Evolutionary conservation across 1,140 invertebrate species (phyloP), one percentile per base, ranked within the genome.

Genomic region (Watersipora subatra): DNA sequence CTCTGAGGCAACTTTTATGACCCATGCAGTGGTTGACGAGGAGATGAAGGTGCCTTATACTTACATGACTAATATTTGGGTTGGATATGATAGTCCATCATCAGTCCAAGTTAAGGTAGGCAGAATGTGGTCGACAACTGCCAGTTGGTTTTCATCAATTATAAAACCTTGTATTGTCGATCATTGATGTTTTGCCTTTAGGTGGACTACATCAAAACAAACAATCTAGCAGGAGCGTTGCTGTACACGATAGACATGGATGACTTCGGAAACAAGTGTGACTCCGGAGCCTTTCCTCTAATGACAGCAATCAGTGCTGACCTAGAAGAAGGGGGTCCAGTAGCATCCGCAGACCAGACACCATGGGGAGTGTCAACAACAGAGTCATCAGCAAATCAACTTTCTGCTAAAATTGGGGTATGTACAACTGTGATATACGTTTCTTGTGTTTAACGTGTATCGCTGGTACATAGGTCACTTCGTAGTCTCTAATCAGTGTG

Each of bases 51-150:
- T 85, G 2, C 91, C 91, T 0, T 93, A 89, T 76, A 86, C 90
- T 1, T 87, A 88, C 74, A 81, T 84, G 2, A 85, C 85, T 12
- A 84, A 91, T 70, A 89, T 93, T 70, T 96, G 93, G 91, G 90
- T 93, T 0, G 89, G 91, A 57, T 97, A 87, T 74, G 93, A 97
- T 70, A 87, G n/a, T n/a, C 34, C 34, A 46, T 12, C n/a, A 46
- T 46, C 34, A 46, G 34, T 46, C 7, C 7, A 46, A n/a, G 34
- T n/a, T 46, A 46, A 46, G 34, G 34, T n/a, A n/a, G n/a, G n/a
- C n/a, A n/a, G n/a, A n/a, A n/a, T n/a, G n/a, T n/a, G n/a, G n/a
- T n/a, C n/a, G n/a, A n/a, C n/a, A n/a, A n/a, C n/a, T n/a, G n/a
- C n/a, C n/a, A n/a, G n/a, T n/a, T n/a, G n/a, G n/a, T n/a, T n/a